phyloP scores from a whole-genome alignment of 2,888 invertebrate genomes.

The Drosophila koepferae region DNA sequence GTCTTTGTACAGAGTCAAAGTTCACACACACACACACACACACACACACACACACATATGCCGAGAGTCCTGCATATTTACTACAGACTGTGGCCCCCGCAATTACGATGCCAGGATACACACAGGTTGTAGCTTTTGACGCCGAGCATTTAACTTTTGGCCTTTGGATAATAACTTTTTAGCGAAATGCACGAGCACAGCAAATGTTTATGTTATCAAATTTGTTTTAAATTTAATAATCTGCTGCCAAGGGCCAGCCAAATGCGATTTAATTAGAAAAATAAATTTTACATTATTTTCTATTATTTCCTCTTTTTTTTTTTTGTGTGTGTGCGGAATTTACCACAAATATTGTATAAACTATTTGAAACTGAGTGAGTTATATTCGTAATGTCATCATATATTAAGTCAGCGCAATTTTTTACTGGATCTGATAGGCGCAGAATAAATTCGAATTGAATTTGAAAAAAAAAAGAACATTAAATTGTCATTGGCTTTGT shows the following conservation, averaged over 20 bases:
- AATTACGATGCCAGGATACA: conserved; percentile 34
- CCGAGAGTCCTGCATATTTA: conserved; percentile 37
- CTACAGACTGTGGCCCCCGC: conserved; percentile 29
- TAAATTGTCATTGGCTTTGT: conserved; percentile 1
- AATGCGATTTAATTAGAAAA: conserved; percentile 9
- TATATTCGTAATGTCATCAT: not conserved
- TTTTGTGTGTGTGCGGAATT: not conserved
- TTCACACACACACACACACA: not conserved
- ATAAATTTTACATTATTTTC: not conserved
- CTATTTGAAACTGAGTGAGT: not conserved
- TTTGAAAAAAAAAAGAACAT: not conserved
- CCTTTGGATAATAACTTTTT: conserved; percentile 37
- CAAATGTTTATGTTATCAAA: conserved; percentile 1
- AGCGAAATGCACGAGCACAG: conserved; percentile 1
- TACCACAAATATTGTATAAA: not conserved
- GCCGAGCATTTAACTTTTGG: conserved; percentile 55
- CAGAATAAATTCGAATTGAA: not conserved
- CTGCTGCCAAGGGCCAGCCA: not conserved
- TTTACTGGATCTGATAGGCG: not conserved
- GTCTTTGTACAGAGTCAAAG: conserved; percentile 17
- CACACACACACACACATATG: not conserved
- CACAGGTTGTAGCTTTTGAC: conserved; percentile 44
- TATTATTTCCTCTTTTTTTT: not conserved
- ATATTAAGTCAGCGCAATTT: not conserved
- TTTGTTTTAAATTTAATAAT: conserved; percentile 6